Evolutionary conservation across 23 tunicate species (phyloP).

Genomic region (Halocynthia aurantium): DNA sequence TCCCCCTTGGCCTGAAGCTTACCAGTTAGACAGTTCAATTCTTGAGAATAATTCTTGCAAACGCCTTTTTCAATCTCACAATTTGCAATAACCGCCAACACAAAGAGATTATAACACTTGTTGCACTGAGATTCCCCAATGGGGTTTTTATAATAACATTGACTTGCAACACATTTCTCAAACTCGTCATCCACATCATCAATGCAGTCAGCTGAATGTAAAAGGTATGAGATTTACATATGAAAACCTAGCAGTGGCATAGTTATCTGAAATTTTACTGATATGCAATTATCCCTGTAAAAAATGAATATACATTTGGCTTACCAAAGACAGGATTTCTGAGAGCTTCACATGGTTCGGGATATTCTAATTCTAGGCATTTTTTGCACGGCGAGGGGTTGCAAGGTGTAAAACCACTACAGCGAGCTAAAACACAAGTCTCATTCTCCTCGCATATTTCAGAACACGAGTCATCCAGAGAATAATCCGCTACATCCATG

Average conservation of each 20-base stretch:
- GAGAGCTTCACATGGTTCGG: constrained; percentile 26
- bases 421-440: constrained; percentile 20
- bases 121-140: too few relatives aligned
- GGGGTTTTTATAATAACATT: too few relatives aligned
- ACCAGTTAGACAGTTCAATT: too few relatives aligned
- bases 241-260: too few relatives aligned
- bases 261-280: too few relatives aligned
- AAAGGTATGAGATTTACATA: not conserved
- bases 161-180: not conserved
- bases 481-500: not conserved
- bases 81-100: too few relatives aligned
- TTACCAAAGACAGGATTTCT: constrained; percentile 20
- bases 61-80: too few relatives aligned
- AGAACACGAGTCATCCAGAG: constrained; percentile 12
- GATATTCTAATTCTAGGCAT: constrained; percentile 8
- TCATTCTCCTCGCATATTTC: constrained; percentile 2
- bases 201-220: not conserved
- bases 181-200: constrained; percentile 1
- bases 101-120: too few relatives aligned
- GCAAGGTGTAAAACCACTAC: constrained; percentile 11
- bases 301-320: not conserved
- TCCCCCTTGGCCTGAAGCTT: too few relatives aligned
- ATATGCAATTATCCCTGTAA: too few relatives aligned
- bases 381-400: not conserved
- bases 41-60: too few relatives aligned